Percentiles rank a stretch among this genome's conserved stretches.
These are phyloP conservation scores for Ciconia boyciana DNA, from an alignment of 2,113 vertebrate species.

Conservation along the genomic window DNA sequence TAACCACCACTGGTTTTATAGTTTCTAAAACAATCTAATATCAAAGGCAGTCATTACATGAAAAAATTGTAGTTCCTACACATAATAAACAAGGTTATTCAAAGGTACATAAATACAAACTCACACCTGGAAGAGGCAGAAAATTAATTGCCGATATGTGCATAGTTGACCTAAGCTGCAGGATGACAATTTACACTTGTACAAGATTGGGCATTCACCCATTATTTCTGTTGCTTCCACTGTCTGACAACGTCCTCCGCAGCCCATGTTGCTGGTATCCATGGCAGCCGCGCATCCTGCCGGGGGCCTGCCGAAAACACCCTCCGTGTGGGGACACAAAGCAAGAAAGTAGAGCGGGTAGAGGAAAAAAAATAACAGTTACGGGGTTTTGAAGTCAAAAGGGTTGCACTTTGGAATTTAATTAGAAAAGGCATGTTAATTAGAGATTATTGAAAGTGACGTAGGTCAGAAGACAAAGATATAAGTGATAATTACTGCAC, in stretches of 20 bases:
- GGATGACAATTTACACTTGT: background rate
- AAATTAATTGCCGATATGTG: background rate
- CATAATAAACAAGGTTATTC: background rate
- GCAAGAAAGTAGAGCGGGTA: background rate
- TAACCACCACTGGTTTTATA: background rate
- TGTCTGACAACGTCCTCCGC: background rate
- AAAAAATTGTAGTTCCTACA: background rate
- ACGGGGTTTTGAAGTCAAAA: background rate
- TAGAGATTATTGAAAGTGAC: background rate
- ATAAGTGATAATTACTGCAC: background rate
- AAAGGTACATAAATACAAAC: background rate
- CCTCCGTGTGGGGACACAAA: background rate
- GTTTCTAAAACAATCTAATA: background rate
- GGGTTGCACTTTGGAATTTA: background rate
- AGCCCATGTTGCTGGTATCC: constrained; percentile 58
- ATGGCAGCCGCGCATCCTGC: constrained; percentile 56
- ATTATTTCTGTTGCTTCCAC: constrained; percentile 14
- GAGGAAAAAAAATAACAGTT: background rate
- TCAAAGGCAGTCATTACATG: background rate
- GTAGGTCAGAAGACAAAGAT: background rate
- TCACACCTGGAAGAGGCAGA: background rate
- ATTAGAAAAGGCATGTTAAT: background rate
- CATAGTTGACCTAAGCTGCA: background rate
- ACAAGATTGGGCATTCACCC: constrained; percentile 8
- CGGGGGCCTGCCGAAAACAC: background rate